phyloP scores from a whole-genome alignment of 2,797 vertebrate genomes.

The Catostomus latipinnis region DNA sequence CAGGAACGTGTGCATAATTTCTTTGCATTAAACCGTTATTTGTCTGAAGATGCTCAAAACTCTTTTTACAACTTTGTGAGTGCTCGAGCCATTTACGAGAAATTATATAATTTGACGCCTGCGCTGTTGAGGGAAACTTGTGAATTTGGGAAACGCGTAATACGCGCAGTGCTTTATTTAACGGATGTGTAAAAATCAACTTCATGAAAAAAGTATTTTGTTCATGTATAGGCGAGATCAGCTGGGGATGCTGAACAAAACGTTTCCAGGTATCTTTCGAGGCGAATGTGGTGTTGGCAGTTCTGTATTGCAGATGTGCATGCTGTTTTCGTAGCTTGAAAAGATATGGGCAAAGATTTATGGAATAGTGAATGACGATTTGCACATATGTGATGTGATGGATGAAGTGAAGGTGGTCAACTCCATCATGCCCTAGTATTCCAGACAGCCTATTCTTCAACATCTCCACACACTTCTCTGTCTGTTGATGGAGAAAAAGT shows the following conservation, averaged over 20 bases:
- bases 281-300: background rate
- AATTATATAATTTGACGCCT: slow-evolving; percentile 20
- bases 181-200: background rate
- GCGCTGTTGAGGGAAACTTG: slow-evolving; percentile 6
- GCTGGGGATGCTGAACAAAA: slow-evolving; percentile 6
- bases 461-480: slow-evolving; percentile 54
- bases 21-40: slow-evolving; percentile 4
- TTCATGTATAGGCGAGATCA: background rate
- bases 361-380: background rate
- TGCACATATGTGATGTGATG: background rate
- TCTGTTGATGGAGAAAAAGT: slow-evolving; percentile 73
- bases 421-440: slow-evolving; percentile 89
- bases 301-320: background rate
- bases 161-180: background rate
- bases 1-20: background rate
- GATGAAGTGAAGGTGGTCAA: slow-evolving; percentile 61
- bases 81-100: slow-evolving; percentile 36
- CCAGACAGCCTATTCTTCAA: slow-evolving; percentile 74
- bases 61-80: slow-evolving; percentile 1
- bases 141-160: background rate
- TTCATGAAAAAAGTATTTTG: background rate
- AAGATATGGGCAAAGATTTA: background rate
- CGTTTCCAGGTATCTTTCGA: background rate
- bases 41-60: background rate
- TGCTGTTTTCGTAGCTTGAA: background rate